phyloP scores from a whole-genome alignment of 2,888 invertebrate species.

The Acleris cristana region DNA sequence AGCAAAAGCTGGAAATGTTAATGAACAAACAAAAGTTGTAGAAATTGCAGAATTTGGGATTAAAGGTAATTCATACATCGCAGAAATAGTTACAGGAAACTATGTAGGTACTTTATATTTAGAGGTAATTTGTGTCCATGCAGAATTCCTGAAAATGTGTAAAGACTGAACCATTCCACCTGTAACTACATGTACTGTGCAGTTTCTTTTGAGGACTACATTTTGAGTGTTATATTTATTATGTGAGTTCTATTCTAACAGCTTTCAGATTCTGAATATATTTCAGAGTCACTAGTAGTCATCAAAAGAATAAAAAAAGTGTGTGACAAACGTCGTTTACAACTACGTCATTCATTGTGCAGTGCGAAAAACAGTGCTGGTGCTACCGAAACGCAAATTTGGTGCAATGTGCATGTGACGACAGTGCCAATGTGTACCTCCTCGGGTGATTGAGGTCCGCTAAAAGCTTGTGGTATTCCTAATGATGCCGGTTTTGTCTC shows the following conservation, averaged over 20 bases:
- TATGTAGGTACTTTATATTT: neutral
- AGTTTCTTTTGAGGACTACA: constrained; percentile 28
- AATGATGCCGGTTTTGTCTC: constrained; percentile 65
- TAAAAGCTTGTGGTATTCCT: constrained; percentile 70
- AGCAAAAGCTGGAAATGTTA: constrained; percentile 68
- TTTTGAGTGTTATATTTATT: neutral
- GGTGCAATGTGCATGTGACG: constrained; percentile 40
- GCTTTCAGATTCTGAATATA: too few relatives aligned
- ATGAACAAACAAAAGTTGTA: constrained; percentile 33
- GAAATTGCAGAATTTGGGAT: constrained; percentile 22
- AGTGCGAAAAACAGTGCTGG: constrained; percentile 32
- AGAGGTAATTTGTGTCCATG: constrained; percentile 26
- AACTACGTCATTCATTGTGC: constrained; percentile 32
- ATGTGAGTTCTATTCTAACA: too few relatives aligned
- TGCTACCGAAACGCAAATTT: constrained; percentile 36
- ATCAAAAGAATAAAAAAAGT: constrained; percentile 24
- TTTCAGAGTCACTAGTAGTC: constrained; percentile 1
- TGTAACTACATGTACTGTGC: constrained; percentile 23
- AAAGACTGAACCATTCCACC: constrained; percentile 31
- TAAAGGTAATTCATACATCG: constrained; percentile 22
- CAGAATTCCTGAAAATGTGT: constrained; percentile 35
- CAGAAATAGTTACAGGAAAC: constrained; percentile 9
- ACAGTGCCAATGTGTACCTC: constrained; percentile 71
- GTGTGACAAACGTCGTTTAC: constrained; percentile 26
- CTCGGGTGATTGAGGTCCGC: constrained; percentile 63